phyloP scores from a whole-genome alignment of 2,888 invertebrate genomes.

The Leucania comma region DNA sequence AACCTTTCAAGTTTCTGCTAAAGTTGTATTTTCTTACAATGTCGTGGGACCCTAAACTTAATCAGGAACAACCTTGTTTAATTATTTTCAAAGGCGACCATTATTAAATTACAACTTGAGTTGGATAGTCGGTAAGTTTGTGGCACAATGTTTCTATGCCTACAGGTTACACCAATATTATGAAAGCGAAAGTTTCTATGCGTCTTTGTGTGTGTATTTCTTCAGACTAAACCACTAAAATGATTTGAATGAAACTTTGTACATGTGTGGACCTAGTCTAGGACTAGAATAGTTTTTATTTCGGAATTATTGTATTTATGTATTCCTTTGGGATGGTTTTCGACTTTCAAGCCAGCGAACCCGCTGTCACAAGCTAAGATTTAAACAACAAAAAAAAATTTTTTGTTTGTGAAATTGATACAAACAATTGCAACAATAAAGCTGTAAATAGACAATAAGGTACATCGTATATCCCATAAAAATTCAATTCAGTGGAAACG shows the following conservation, averaged over 20 bases:
- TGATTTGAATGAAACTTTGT: no score
- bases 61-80: slow-evolving; percentile 44
- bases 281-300: no score
- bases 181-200: no score
- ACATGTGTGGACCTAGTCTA: no score
- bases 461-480: slow-evolving; percentile 62
- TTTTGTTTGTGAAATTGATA: slow-evolving; percentile 13
- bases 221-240: no score
- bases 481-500: slow-evolving; percentile 72
- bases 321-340: no score
- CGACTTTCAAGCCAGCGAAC: no score
- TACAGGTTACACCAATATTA: background rate
- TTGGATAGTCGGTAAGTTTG: slow-evolving; percentile 13
- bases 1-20: slow-evolving; percentile 65
- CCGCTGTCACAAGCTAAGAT: no score
- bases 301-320: no score
- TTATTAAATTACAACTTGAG: slow-evolving; percentile 46
- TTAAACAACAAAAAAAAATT: background rate
- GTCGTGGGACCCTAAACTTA: slow-evolving; percentile 45
- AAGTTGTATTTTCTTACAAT: slow-evolving; percentile 45
- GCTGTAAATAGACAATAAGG: slow-evolving; percentile 43
- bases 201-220: no score
- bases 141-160: slow-evolving; percentile 4
- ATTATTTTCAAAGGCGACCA: slow-evolving; percentile 46
- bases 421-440: slow-evolving; percentile 34